Percentiles rank a stretch among this genome's conserved stretches.
phyloP scores from a whole-genome alignment of 2,113 vertebrate genomes.

The Prionailurus bengalensis region DNA sequence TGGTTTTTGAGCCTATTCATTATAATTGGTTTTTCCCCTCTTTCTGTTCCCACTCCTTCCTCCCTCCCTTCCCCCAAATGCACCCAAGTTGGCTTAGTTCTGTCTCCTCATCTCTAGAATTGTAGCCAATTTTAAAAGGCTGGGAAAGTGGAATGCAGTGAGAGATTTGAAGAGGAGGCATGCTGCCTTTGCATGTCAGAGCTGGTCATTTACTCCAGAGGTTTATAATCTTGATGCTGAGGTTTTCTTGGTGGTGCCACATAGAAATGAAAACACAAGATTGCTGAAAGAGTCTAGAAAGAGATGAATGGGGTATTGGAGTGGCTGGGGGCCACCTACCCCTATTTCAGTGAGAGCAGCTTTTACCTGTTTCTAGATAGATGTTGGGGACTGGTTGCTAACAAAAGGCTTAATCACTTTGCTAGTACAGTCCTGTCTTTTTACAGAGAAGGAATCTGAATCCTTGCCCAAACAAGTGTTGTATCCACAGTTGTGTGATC shows the following conservation, averaged over 20 bases:
- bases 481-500: not conserved
- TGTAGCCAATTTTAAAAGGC: not conserved
- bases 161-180: not conserved
- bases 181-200: not conserved
- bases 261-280: not conserved
- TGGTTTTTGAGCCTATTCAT: not conserved
- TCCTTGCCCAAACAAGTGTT: not conserved
- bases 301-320: not conserved
- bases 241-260: not conserved
- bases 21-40: not conserved
- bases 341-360: not conserved
- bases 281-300: not conserved
- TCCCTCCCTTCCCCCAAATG: not conserved
- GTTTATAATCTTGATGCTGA: not conserved
- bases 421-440: not conserved
- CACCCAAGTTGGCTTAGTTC: not conserved
- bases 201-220: not conserved
- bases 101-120: not conserved
- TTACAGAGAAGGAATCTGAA: not conserved
- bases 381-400: not conserved
- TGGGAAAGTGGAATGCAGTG: not conserved
- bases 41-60: not conserved
- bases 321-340: not conserved
- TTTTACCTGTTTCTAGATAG: not conserved
- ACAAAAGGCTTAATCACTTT: not conserved